Conservation (phyloP, 35 echinoderm and acorn worm species). For the Heliocidaris tuberculata region DNA sequence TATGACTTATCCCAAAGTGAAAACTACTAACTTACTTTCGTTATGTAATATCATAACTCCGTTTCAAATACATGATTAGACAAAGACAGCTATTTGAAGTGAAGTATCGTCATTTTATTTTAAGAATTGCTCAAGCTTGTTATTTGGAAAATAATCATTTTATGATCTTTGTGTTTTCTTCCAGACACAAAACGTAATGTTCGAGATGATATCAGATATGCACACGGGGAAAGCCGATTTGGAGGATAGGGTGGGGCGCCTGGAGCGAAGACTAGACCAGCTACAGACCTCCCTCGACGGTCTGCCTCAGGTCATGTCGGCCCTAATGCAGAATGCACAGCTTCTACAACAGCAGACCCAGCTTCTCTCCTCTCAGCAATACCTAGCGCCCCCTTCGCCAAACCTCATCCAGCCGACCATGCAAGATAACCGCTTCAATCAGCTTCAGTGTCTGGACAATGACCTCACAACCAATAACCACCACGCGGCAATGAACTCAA, state of each 20-base stretch:
- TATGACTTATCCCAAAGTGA: too few species aligned
- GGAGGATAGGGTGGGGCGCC: conserved; percentile 69
- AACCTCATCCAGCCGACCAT: conserved; percentile 47
- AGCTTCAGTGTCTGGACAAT: conserved; percentile 29
- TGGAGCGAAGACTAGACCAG: conserved; percentile 85
- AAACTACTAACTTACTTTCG: too few species aligned
- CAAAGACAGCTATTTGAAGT: too few species aligned
- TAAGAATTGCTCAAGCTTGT: not conserved
- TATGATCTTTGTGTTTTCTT: conserved; percentile 47
- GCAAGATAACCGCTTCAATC: conserved; percentile 51
- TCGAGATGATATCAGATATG: conserved; percentile 99
- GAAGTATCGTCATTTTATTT: not conserved
- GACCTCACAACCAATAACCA: conserved; percentile 29
- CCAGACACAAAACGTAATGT: conserved; percentile 99
- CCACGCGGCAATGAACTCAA: conserved; percentile 23
- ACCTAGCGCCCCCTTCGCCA: conserved; percentile 43
- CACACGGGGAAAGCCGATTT: conserved; percentile 68
- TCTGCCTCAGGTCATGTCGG: conserved; percentile 77
- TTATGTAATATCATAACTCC: too few species aligned
- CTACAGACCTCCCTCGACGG: conserved; percentile 85
- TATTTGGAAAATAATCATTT: not conserved
- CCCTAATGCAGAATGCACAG: conserved; percentile 73
- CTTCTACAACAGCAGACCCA: conserved; percentile 62
- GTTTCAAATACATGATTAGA: too few species aligned
- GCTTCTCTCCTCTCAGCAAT: conserved; percentile 42